Evolutionary conservation across 2,113 vertebrate genomes (phyloP).

Genomic region (Pundamilia nyererei): DNA sequence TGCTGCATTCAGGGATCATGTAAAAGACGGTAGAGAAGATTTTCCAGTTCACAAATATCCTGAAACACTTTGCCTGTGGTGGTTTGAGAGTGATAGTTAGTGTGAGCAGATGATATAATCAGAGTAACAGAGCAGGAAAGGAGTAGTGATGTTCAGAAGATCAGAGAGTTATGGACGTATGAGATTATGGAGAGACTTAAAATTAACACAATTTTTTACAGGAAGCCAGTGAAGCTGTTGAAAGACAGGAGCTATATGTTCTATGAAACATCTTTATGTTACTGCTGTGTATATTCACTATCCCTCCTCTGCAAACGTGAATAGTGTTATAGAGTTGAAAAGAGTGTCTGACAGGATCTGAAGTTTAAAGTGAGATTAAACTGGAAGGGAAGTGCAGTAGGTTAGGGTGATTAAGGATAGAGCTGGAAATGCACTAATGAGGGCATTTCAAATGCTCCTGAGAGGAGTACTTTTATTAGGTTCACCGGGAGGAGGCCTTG

Average conservation of each 20-base stretch:
- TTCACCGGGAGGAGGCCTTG: rapidly evolving
- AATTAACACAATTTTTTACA: rapidly evolving
- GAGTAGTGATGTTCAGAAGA: not conserved
- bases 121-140: not conserved
- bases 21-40: not conserved
- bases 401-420: not conserved
- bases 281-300: not conserved
- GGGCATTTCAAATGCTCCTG: not conserved
- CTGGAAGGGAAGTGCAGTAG: not conserved
- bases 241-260: not conserved
- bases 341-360: not conserved
- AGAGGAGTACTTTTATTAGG: not conserved
- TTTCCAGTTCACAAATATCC: not conserved
- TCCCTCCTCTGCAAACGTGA: not conserved
- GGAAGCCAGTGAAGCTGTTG: not conserved
- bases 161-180: not conserved
- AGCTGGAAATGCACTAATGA: not conserved
- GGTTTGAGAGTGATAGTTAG: not conserved
- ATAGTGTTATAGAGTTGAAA: not conserved
- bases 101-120: not conserved
- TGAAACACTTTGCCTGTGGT: not conserved
- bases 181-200: not conserved
- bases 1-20: not conserved
- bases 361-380: rapidly evolving
- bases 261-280: not conserved